Percentiles rank a stretch among this genome's conserved stretches.
Conservation (phyloP, 2,797 vertebrate genomes). For the Pseudotriccus pelzelni region DNA sequence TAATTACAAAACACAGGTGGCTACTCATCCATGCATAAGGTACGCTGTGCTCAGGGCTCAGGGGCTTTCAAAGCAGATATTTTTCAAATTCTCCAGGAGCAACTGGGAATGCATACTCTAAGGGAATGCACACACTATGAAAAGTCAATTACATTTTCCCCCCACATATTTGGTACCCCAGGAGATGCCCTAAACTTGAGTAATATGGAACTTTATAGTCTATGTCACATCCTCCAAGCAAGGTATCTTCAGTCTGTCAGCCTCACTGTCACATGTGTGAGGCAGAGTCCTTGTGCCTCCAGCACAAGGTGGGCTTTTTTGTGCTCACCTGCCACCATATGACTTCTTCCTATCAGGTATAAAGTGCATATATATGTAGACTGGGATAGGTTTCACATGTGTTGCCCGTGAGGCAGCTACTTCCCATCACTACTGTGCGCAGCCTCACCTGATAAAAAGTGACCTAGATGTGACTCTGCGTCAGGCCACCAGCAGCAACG, state of each 20-base stretch:
- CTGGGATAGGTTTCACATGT: not conserved
- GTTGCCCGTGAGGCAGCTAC: not conserved
- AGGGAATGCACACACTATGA: not conserved
- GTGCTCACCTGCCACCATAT: not conserved
- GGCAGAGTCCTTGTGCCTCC: not conserved
- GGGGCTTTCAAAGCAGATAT: not conserved
- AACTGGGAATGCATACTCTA: not conserved
- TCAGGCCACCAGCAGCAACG: not conserved
- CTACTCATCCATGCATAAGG: not conserved
- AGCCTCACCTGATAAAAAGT: rapidly evolving
- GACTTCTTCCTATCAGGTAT: not conserved
- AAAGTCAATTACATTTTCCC: not conserved
- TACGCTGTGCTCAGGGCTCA: not conserved
- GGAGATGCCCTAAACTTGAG: not conserved
- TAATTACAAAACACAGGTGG: not conserved
- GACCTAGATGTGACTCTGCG: not conserved
- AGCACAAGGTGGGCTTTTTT: not conserved
- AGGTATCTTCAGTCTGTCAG: not conserved
- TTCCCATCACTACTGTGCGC: rapidly evolving
- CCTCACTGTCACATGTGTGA: rapidly evolving
- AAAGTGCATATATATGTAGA: not conserved
- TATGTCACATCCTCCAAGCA: not conserved
- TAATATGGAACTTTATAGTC: not conserved
- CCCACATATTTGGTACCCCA: not conserved
- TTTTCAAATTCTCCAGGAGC: not conserved